Conservation (phyloP, 2,113 vertebrate genomes). For the Ptyas mucosa region DNA sequence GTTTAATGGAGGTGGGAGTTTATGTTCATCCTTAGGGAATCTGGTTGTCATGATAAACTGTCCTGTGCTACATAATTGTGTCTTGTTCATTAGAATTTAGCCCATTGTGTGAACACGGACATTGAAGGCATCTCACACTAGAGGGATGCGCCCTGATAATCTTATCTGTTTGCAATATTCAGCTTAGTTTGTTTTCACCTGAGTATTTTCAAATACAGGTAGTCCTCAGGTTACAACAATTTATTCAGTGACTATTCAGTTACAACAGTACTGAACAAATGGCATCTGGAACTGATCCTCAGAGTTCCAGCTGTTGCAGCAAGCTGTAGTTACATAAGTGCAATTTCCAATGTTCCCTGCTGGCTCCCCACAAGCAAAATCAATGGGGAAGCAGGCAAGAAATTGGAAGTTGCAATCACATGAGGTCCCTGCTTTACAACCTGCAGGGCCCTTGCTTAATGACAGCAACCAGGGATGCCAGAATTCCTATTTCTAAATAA, state of each 20-base stretch:
- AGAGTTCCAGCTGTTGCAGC: not conserved
- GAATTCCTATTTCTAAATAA: not conserved
- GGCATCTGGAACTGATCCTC: not conserved
- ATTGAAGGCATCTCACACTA: not conserved
- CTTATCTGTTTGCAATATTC: not conserved
- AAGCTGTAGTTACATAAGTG: not conserved
- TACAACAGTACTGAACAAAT: not conserved
- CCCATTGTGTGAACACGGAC: not conserved
- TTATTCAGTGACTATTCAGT: not conserved
- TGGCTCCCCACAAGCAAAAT: not conserved
- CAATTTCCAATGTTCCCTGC: not conserved
- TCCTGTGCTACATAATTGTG: not conserved
- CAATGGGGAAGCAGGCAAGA: not conserved
- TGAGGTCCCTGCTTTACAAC: not conserved
- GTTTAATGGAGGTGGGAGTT: not conserved
- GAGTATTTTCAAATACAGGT: not conserved
- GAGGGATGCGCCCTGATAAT: not conserved
- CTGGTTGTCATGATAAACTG: not conserved
- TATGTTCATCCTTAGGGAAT: not conserved
- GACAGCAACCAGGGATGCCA: not conserved
- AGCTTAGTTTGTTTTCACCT: not conserved
- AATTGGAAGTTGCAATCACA: not conserved
- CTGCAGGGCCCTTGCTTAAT: not conserved
- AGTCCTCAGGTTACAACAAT: not conserved
- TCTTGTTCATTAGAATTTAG: not conserved